Base-by-base conservation (phyloP, 2,888 invertebrate genomes). In the Hanleya hanleyi region DNA sequence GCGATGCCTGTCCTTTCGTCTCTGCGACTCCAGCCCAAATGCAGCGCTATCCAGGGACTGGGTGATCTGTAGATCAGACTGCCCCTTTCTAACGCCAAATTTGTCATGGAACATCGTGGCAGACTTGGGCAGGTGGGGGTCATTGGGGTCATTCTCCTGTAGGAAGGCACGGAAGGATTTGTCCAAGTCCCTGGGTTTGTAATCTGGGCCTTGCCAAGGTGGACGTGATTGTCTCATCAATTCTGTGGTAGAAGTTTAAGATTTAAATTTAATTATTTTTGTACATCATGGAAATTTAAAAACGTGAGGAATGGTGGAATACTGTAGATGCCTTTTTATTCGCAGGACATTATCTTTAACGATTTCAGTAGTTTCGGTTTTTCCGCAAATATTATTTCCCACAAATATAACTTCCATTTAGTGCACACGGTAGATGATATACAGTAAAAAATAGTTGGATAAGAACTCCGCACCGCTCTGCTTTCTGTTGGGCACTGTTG, bases 171-270 rank as follows among this genome's bases (percentile, higher is more conserved):
- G 80, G 69, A 79, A 78, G 3, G 88, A 82, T 35, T 77, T 79
- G 35, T 86, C 81, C 5, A 90, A 71, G 74, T 90, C 89, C 69
- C 84, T 83, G 6, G 90, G 88, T 9, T 81, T 81, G 38, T 78
- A 75, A 67, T 88, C 87, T 0, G 89, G 85, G 1, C 84, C 84
- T 41, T 81, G 77, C 89, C 89, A 90, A 7, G 86, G 84, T 15
- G 87, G 89, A 29, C 89, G 73, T 0, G 73, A 51, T 22, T 37
- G 26, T 41, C 41, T 33, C 22, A 66, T 37, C 66, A 49, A 33
- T 15, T 57, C 75, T 75, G 41, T 9, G 38, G 67, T 38, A 22
- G 22, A 22, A 70, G 26, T n/a, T n/a, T n/a, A n/a, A n/a, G n/a
- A n/a, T n/a, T n/a, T n/a, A n/a, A n/a, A n/a, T n/a, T n/a, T n/a